Base-by-base conservation (phyloP, 1,140 invertebrate species). In the Caligus rogercresseyi region DNA sequence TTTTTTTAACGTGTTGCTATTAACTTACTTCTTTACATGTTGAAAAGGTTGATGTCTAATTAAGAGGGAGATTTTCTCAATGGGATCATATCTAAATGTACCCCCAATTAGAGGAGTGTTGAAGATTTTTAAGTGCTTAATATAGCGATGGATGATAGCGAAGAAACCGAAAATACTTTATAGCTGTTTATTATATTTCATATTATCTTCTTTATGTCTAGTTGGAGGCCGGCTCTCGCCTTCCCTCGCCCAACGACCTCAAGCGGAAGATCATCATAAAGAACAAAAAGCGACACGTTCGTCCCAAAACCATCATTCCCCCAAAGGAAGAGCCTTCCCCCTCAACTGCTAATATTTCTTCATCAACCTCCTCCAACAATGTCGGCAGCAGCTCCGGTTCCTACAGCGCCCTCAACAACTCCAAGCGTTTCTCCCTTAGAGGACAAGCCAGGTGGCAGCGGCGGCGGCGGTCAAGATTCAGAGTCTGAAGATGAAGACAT, bases 221-320 rank as follows among this genome's bases (percentile, higher is more conserved):
- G 83, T 72, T 87, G 67, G 82, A 85, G 69, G 76, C 78, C 68
- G 88, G 87, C 70, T 76, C 81, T 65, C 80, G 85, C 54, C 74
- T 98, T 61, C 94, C 94, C 16, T 87, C 90, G 21, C 92, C 93
- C 0, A 80, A 82, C 4, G 69, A 83, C 52, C 71, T 97, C 21
- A 86, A 83, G 68, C 78, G 87, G 63, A 96, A 94, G 76, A 96
- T 97, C 64, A 88, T 98, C 60, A 92, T 97, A 64, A 98, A 97
- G 74, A 97, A 97, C 71, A 98, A 97, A 74, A 97, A 97, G 76
- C 93, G 94, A 72, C 89, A 94, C 72, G 31, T 43, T 43, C 31
- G 31, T 11, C 31, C 31, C 31, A 43, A 43, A 43, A n/a, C 64
- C 19, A 43, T 2, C 18, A 61, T 43, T 15, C 24, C 43, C 3